Evolutionary conservation across 2,888 invertebrate genomes (phyloP), one percentile per base, ranked within the genome.

Genomic region (Clunio marinus): DNA sequence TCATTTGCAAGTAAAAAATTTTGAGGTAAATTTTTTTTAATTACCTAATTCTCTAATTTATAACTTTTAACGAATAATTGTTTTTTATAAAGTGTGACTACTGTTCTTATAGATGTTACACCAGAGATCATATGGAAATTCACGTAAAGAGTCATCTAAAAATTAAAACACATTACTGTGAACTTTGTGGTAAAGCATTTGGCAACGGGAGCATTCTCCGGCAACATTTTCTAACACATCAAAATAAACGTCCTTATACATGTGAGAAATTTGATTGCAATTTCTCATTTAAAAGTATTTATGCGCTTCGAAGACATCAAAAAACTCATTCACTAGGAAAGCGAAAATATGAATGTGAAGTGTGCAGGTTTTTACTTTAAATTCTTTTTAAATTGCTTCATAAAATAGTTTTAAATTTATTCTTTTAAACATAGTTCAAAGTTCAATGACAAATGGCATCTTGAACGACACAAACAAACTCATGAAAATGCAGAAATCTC

Each of bases 141-240:
- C 51, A 51, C 51, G 3, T 51, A 13, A 17, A 4, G 17, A 7
- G 5, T 7, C 51, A 51, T 51, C 51, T 51, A 2, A 51, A 51
- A 13, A 51, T 51, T 13, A 51, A 51, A 51, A 13, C 51, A 2
- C 51, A 51, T 22, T 51, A 5, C 51, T 51, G 51, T n/a, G 51
- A 51, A 13, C 51, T 20, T 8, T 51, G 51, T 22, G 51, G 51
- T 20, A 22, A 7, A 3, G 17, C 51, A 2, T 51, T 51, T 13
- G 51, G 51, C 20, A 17, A 2, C 2, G 22, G 17, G 7, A 51
- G 22, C 17, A 51, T 57, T n/a, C 57, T 57, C 10, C 2, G 15
- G 25, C 57, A 57, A 57, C 57, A 57, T 20, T 57, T 57, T n/a
- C 57, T 57, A 3, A 57, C 25, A 3, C 57, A 57, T n/a, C 2